Evolutionary conservation across 2,888 invertebrate genomes (phyloP).

Genomic region (Spatulosminthurus flaviceps): DNA sequence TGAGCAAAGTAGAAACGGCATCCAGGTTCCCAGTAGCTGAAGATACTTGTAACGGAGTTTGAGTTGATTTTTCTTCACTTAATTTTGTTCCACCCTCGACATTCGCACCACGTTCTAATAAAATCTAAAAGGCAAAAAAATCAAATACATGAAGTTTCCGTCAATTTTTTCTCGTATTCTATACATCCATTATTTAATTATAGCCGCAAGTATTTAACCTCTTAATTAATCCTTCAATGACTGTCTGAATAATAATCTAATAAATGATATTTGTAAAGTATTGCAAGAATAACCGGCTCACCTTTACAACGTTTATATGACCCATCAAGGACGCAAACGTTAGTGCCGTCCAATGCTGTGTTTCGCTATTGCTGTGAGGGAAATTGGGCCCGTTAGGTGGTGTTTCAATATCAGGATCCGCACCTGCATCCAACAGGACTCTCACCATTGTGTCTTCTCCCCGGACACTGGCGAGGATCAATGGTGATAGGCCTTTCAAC

Average conservation of each 20-base stretch:
- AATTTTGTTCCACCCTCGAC: slow-evolving; percentile 86
- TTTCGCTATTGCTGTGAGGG: slow-evolving; percentile 70
- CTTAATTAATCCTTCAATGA: not conserved
- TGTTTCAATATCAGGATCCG: slow-evolving; percentile 83
- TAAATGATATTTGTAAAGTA: slow-evolving; percentile 14
- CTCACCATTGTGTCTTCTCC: slow-evolving; percentile 82
- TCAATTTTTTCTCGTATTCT: not conserved
- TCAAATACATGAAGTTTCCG: not conserved
- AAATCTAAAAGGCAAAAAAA: slow-evolving; percentile 68
- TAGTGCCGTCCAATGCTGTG: slow-evolving; percentile 86
- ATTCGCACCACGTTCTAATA: slow-evolving; percentile 82
- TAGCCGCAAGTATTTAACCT: not conserved
- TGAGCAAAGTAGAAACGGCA: slow-evolving; percentile 79
- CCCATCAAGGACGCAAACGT: slow-evolving; percentile 78
- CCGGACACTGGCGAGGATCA: slow-evolving; percentile 83
- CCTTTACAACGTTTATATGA: slow-evolving; percentile 66
- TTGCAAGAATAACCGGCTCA: slow-evolving; percentile 65
- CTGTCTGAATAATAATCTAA: not conserved
- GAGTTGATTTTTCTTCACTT: slow-evolving; percentile 84
- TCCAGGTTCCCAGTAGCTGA: slow-evolving; percentile 83
- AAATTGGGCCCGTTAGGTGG: slow-evolving; percentile 69
- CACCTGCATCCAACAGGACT: slow-evolving; percentile 79
- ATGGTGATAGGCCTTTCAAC: slow-evolving; percentile 70
- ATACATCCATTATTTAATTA: not conserved
- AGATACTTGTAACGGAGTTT: slow-evolving; percentile 88